Evolutionary conservation across 2,888 invertebrate genomes (phyloP).

Genomic region (Calliopum simillimum): DNA sequence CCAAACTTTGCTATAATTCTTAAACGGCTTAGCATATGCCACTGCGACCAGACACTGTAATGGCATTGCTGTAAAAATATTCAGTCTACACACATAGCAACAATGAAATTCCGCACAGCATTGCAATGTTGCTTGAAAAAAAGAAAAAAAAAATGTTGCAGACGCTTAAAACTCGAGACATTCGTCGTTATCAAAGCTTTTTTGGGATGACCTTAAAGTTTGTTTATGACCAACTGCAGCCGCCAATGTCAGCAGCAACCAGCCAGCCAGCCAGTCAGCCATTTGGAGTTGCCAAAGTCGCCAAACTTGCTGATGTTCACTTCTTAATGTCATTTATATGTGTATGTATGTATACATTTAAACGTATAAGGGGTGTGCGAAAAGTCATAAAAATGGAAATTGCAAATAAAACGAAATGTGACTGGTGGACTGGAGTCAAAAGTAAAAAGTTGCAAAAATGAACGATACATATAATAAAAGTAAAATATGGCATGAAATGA

Average conservation of each 20-base stretch:
- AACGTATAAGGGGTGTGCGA: slow-evolving; percentile 4
- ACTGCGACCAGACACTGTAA: slow-evolving; percentile 30
- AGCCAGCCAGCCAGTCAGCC: too few relatives aligned
- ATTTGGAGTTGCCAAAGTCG: background rate
- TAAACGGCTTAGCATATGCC: slow-evolving; percentile 28
- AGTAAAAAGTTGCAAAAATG: background rate
- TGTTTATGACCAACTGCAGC: slow-evolving; percentile 19
- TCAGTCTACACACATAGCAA: too few relatives aligned
- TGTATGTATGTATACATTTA: too few relatives aligned
- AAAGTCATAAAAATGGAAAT: slow-evolving; percentile 3
- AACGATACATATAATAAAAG: too few relatives aligned
- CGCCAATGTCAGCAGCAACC: background rate
- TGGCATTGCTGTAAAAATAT: background rate
- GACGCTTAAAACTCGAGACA: slow-evolving; percentile 26
- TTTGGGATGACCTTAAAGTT: slow-evolving; percentile 21
- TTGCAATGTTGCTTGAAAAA: slow-evolving; percentile 5
- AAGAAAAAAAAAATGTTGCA: slow-evolving; percentile 21
- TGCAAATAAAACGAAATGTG: background rate
- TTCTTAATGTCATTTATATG: slow-evolving; percentile 10
- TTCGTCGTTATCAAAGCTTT: slow-evolving; percentile 28
- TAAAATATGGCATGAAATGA: too few relatives aligned
- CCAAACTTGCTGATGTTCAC: background rate
- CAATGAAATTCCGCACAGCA: too few relatives aligned
- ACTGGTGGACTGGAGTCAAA: background rate
- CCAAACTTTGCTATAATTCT: slow-evolving; percentile 22